Conservation (phyloP, 2,888 invertebrate species). For the Tachina grossa region DNA sequence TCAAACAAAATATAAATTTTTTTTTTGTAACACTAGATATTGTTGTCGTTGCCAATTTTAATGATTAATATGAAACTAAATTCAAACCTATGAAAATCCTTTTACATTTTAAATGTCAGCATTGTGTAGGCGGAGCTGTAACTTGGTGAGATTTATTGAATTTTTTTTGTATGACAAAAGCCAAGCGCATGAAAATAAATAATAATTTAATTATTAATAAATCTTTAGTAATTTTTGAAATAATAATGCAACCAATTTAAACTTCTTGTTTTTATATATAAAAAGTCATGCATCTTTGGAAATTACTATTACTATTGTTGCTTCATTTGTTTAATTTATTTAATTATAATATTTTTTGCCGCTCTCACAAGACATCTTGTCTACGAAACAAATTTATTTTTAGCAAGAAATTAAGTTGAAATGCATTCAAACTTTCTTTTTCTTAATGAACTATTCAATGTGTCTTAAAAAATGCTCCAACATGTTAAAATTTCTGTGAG, state of each 20-base stretch:
- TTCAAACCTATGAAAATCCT: slow-evolving; percentile 4
- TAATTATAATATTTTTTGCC: slow-evolving; percentile 10
- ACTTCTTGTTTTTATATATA: background rate
- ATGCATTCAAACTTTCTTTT: slow-evolving; percentile 10
- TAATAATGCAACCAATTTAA: background rate
- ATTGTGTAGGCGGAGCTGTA: background rate
- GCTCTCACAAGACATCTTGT: background rate
- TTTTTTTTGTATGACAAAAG: background rate
- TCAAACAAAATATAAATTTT: background rate
- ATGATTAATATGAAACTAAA: slow-evolving; percentile 30
- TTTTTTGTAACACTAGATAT: slow-evolving; percentile 14
- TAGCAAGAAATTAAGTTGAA: slow-evolving; percentile 23
- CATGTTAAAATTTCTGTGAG: background rate
- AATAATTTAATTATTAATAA: slow-evolving; percentile 1
- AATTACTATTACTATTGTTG: background rate
- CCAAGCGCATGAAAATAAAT: background rate
- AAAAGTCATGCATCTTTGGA: background rate
- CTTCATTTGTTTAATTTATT: slow-evolving; percentile 10
- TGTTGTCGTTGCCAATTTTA: slow-evolving; percentile 35
- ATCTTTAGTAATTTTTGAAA: background rate
- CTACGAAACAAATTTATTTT: slow-evolving; percentile 11
- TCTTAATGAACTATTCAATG: slow-evolving; percentile 49
- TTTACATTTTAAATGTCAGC: background rate
- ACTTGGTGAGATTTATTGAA: background rate
- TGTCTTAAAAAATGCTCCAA: background rate